phyloP scores from a whole-genome alignment of 2,797 vertebrate species.

The Ptychobarbus kaznakovi region DNA sequence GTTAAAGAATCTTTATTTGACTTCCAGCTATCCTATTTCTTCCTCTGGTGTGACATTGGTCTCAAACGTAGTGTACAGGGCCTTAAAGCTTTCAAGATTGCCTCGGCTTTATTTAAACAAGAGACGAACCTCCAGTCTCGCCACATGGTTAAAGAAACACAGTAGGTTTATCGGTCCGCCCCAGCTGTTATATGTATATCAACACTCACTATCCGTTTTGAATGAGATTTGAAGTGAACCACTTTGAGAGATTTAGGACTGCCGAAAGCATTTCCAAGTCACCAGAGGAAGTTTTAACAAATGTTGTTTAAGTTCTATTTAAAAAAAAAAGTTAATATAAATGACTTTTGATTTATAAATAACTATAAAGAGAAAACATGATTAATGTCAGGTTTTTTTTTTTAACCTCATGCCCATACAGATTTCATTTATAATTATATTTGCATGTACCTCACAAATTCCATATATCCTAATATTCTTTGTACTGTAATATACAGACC shows the following conservation, averaged over 20 bases:
- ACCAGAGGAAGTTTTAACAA: conserved; percentile 45
- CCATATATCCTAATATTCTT: conserved; percentile 2
- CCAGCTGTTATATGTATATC: conserved; percentile 26
- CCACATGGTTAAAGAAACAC: conserved; percentile 34
- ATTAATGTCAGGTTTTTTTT: conserved; percentile 17
- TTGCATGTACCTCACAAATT: conserved; percentile 44
- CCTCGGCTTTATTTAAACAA: conserved; percentile 35
- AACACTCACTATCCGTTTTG: neutral
- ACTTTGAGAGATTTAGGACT: conserved; percentile 20
- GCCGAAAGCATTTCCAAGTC: conserved; percentile 7
- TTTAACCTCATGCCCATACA: conserved; percentile 25
- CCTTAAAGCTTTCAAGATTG: conserved; percentile 37
- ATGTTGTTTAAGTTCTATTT: conserved; percentile 29
- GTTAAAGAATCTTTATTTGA: conserved; percentile 72
- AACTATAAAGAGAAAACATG: conserved; percentile 43
- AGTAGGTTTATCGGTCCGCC: conserved; percentile 26
- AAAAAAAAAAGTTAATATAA: conserved; percentile 18
- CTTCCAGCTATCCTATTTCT: conserved; percentile 51
- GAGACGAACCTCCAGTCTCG: conserved; percentile 44
- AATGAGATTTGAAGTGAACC: neutral
- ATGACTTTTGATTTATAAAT: conserved; percentile 33
- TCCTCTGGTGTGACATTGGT: conserved; percentile 44
- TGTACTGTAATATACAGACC: conserved; percentile 23
- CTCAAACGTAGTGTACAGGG: conserved; percentile 41
- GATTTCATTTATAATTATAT: conserved; percentile 42